phyloP scores from a whole-genome alignment of 2,888 invertebrate species.

The Protodeltote pygarga region DNA sequence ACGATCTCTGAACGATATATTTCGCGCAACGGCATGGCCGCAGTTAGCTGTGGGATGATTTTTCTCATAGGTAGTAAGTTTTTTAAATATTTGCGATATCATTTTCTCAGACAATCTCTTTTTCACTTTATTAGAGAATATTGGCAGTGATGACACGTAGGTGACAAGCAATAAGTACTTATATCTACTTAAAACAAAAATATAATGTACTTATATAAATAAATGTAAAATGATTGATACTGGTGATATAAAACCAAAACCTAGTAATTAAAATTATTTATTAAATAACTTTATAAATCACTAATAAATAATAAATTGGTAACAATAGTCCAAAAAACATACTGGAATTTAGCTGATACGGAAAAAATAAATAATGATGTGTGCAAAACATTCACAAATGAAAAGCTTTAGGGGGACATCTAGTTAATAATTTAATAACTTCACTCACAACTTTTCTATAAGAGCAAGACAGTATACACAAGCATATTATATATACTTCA shows the following conservation, averaged over 20 bases:
- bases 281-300: constrained; percentile 48
- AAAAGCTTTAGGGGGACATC: constrained; percentile 63
- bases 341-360: constrained; percentile 33
- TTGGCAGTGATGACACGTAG: no score
- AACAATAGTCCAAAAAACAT: constrained; percentile 53
- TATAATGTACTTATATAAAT: not conserved
- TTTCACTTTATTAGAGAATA: no score
- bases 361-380: constrained; percentile 53
- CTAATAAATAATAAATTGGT: constrained; percentile 61
- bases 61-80: no score
- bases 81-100: no score
- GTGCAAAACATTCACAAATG: constrained; percentile 61
- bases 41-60: no score
- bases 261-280: constrained; percentile 45
- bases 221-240: not conserved
- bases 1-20: no score
- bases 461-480: constrained; percentile 57
- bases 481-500: constrained; percentile 50
- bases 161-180: no score
- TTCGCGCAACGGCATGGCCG: no score
- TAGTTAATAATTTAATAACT: constrained; percentile 81
- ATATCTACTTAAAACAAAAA: not conserved
- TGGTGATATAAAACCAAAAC: constrained; percentile 11
- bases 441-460: constrained; percentile 76
- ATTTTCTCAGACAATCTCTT: no score